phyloP scores from a whole-genome alignment of 2,888 invertebrate species.

The Drosophila testacea region DNA sequence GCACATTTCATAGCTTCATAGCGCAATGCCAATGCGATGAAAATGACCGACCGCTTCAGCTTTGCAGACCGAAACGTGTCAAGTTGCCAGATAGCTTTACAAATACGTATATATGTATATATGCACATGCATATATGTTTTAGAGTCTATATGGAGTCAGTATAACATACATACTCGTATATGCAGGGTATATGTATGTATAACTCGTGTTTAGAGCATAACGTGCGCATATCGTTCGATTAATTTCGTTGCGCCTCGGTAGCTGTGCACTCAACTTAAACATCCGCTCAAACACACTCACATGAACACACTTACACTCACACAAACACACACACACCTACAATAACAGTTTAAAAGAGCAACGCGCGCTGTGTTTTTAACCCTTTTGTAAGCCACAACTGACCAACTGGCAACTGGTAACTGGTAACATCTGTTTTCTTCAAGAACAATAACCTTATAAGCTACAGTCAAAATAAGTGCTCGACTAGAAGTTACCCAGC shows the following conservation, averaged over 20 bases:
- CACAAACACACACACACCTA: slow-evolving; percentile 12
- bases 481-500: slow-evolving; percentile 16
- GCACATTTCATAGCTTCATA: slow-evolving; percentile 67
- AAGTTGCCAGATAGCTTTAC: slow-evolving; percentile 68
- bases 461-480: slow-evolving; percentile 1
- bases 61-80: slow-evolving; percentile 75
- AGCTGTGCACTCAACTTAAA: slow-evolving; percentile 79
- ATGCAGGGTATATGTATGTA: slow-evolving; percentile 15
- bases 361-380: slow-evolving; percentile 39
- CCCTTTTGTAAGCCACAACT: slow-evolving; percentile 56
- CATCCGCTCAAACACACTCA: slow-evolving; percentile 64
- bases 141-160: background rate
- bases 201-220: slow-evolving; percentile 64
- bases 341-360: slow-evolving; percentile 42
- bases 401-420: slow-evolving; percentile 60
- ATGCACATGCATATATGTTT: background rate
- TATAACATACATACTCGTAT: slow-evolving; percentile 6
- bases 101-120: slow-evolving; percentile 18
- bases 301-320: slow-evolving; percentile 16
- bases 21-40: slow-evolving; percentile 55
- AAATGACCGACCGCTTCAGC: slow-evolving; percentile 43
- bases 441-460: slow-evolving; percentile 27
- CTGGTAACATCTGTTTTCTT: slow-evolving; percentile 58
- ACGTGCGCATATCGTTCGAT: slow-evolving; percentile 71
- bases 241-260: slow-evolving; percentile 79